phyloP scores from a whole-genome alignment of 2,113 vertebrate species.

The Meleagris gallopavo region DNA sequence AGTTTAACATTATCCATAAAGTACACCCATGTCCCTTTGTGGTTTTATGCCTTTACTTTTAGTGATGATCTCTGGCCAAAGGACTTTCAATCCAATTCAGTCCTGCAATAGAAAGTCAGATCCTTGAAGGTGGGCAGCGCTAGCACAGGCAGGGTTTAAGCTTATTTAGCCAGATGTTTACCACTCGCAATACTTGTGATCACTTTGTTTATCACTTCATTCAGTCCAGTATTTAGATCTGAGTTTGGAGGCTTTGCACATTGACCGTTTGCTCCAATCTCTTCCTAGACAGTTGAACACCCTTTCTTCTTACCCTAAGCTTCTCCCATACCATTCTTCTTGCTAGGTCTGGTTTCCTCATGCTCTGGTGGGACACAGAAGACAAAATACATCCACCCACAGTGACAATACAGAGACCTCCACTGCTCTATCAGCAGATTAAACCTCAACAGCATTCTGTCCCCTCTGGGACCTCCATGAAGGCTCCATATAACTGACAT shows the following conservation, averaged over 20 bases:
- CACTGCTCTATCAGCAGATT: neutral
- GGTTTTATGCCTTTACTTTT: neutral
- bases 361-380: neutral
- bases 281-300: neutral
- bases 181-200: neutral
- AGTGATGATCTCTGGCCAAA: neutral
- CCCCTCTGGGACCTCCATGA: neutral
- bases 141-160: neutral
- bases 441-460: neutral
- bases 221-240: neutral
- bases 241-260: neutral
- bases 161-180: neutral
- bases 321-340: neutral
- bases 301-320: neutral
- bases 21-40: neutral
- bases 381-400: accelerated
- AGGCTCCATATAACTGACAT: neutral
- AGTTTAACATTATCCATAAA: neutral
- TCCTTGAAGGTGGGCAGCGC: neutral
- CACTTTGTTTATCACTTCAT: neutral
- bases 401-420: neutral
- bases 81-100: neutral
- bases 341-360: neutral
- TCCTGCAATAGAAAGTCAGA: neutral
- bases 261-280: neutral